Conservation (phyloP, 2,888 invertebrate species). For the Cryptops parisi region DNA sequence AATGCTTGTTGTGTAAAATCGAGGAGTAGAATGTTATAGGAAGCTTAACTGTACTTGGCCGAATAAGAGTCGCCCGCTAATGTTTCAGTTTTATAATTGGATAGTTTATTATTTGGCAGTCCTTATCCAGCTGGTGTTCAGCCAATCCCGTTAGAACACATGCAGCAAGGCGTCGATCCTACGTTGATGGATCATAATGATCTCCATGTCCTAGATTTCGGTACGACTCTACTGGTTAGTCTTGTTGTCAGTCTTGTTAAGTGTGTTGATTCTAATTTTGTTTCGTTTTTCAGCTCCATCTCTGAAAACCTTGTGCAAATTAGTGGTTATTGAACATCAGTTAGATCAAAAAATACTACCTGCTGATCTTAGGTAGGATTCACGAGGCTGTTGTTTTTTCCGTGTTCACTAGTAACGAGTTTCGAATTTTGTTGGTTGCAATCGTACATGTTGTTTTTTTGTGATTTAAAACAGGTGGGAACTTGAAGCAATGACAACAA, state of each 20-base stretch:
- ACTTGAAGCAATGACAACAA: too few relatives aligned
- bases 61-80: too few relatives aligned
- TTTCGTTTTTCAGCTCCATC: slow-evolving; percentile 40
- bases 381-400: too few relatives aligned
- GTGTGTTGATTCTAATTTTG: slow-evolving; percentile 12
- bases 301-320: slow-evolving; percentile 54
- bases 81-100: too few relatives aligned
- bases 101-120: too few relatives aligned
- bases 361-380: slow-evolving; percentile 37
- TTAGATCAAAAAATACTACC: slow-evolving; percentile 50
- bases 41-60: too few relatives aligned
- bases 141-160: background rate
- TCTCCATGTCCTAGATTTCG: slow-evolving; percentile 62
- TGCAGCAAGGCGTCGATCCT: slow-evolving; percentile 23
- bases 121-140: slow-evolving; percentile 13
- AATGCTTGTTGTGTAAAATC: too few relatives aligned
- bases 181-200: slow-evolving; percentile 65
- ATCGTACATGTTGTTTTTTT: too few relatives aligned
- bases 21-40: too few relatives aligned
- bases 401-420: too few relatives aligned
- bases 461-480: background rate
- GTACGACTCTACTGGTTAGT: slow-evolving; percentile 30
- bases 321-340: slow-evolving; percentile 47
- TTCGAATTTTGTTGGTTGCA: too few relatives aligned
- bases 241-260: slow-evolving; percentile 8